Percentiles rank a stretch among this genome's conserved stretches.
phyloP scores from a whole-genome alignment of 2,797 vertebrate species.

The Epinephelus malabaricus region DNA sequence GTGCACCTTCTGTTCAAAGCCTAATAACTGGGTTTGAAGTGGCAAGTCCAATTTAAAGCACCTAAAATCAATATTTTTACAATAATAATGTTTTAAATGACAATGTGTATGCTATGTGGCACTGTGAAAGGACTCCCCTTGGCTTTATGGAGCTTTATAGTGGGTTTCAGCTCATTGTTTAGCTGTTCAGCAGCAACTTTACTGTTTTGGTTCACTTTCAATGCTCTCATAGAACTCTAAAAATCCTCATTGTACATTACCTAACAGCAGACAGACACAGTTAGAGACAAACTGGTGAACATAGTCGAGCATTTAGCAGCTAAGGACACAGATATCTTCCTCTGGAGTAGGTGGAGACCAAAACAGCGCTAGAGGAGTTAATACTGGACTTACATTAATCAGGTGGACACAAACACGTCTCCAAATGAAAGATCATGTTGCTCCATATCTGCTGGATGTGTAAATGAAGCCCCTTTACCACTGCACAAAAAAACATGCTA shows the following conservation, averaged over 20 bases:
- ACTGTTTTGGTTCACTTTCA: not conserved
- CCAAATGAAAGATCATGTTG: not conserved
- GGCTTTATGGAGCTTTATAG: not conserved
- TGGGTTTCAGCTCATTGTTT: conserved; percentile 7
- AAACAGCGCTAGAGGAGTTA: not conserved
- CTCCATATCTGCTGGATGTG: not conserved
- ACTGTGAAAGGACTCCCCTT: not conserved
- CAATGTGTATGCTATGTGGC: too few relatives aligned
- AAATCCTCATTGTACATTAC: not conserved
- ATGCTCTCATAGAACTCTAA: not conserved
- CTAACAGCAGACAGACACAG: not conserved
- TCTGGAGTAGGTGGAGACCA: not conserved
- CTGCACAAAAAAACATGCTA: too few relatives aligned
- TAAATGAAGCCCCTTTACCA: too few relatives aligned
- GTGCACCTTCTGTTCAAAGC: conserved; percentile 30
- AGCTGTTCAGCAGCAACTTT: not conserved
- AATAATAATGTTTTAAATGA: not conserved
- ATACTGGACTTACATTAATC: not conserved
- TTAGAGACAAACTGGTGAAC: not conserved
- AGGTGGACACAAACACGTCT: not conserved
- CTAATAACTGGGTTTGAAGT: conserved; percentile 5
- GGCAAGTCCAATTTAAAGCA: conserved; percentile 7
- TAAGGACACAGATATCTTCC: not conserved
- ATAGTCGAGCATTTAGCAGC: not conserved
- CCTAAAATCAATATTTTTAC: conserved; percentile 2